These are phyloP conservation scores for Colostygia pectinataria DNA, from an alignment of 2,888 invertebrate species.

Conservation along the genomic window DNA sequence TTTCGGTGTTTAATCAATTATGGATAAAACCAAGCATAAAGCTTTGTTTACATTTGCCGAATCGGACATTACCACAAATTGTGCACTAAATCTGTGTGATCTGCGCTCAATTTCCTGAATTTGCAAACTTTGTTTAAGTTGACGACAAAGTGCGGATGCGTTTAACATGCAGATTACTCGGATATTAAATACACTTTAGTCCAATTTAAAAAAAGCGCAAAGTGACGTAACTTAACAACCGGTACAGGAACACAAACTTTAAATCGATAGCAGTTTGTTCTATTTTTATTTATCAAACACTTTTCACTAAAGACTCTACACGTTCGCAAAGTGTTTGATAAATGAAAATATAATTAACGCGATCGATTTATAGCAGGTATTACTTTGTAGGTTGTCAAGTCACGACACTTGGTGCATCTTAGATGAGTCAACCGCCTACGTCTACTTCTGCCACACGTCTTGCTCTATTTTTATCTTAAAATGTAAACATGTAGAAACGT, in stretches of 20 bases:
- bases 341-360: no score
- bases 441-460: not conserved
- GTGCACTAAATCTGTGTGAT: conserved; percentile 30
- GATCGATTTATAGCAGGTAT: no score
- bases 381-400: no score
- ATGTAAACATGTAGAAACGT: not conserved
- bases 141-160: conserved; percentile 21
- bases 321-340: no score
- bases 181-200: conserved; percentile 26
- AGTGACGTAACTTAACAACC: no score
- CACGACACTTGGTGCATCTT: no score
- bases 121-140: conserved; percentile 31
- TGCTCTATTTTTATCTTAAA: not conserved
- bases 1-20: not conserved
- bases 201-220: no score
- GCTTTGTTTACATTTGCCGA: conserved; percentile 30
- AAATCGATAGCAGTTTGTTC: no score
- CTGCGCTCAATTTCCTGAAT: conserved; percentile 32
- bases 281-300: no score
- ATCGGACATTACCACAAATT: conserved; percentile 32
- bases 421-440: no score
- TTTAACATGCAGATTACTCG: conserved; percentile 25
- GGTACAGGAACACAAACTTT: no score
- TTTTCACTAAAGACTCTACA: no score
- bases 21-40: conserved; percentile 11